A percentile compares a stretch with the other conserved stretches of the same genome.
Conservation (phyloP, 2,888 invertebrate species). For the Agrochola lota region DNA sequence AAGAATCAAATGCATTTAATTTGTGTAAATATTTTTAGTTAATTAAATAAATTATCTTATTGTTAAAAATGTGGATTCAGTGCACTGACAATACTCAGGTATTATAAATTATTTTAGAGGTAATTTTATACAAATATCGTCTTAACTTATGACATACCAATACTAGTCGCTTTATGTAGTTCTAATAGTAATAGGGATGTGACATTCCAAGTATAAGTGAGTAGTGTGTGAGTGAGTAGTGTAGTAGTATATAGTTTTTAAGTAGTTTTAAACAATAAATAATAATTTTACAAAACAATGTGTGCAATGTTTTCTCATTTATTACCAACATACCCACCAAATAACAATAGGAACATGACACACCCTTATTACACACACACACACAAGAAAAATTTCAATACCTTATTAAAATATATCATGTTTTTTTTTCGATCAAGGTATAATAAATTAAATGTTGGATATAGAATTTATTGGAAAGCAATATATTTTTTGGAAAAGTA, state of each 20-base stretch:
- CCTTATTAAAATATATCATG: neutral
- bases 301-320: neutral
- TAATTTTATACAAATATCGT: constrained; percentile 15
- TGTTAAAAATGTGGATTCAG: constrained; percentile 28
- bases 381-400: neutral
- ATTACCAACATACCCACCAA: neutral
- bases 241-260: constrained; percentile 55
- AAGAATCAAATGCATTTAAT: constrained; percentile 47
- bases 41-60: constrained; percentile 20
- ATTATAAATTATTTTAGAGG: constrained; percentile 35
- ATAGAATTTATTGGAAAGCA: neutral
- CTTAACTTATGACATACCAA: constrained; percentile 15
- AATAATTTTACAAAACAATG: neutral
- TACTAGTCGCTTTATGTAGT: constrained; percentile 51
- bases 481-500: neutral
- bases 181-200: constrained; percentile 22
- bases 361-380: neutral
- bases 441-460: neutral
- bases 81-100: constrained; percentile 25
- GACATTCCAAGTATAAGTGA: constrained; percentile 66
- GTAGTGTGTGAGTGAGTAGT: too few species aligned
- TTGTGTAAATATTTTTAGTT: constrained; percentile 33
- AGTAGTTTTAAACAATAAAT: constrained; percentile 39
- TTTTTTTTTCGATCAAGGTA: neutral
- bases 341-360: neutral